These are phyloP conservation scores for Lasioglossum figueresi DNA, from an alignment of 2,888 invertebrate species.

Conservation along the genomic window DNA sequence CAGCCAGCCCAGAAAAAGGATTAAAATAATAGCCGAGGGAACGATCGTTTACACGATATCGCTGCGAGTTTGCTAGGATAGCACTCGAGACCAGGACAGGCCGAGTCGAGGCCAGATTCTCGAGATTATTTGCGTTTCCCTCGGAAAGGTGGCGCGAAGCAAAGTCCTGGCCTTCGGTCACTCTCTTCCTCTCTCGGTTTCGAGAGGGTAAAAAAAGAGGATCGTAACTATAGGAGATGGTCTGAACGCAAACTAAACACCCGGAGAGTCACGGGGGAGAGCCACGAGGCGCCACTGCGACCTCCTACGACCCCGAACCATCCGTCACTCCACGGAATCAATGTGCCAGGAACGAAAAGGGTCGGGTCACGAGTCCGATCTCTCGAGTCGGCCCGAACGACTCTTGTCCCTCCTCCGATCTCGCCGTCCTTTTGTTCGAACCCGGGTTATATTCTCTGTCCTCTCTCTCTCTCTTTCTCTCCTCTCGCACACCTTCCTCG, in stretches of 20 bases:
- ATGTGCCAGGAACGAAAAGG: slow-evolving; percentile 73
- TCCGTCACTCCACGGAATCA: slow-evolving; percentile 76
- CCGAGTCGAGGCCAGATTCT: slow-evolving; percentile 19
- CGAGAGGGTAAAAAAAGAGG: slow-evolving; percentile 35
- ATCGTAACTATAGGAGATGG: slow-evolving; percentile 43
- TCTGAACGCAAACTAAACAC: slow-evolving; percentile 69
- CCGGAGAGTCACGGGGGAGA: slow-evolving; percentile 54
- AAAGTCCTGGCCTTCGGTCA: slow-evolving; percentile 43
- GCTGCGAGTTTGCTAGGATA: slow-evolving; percentile 45
- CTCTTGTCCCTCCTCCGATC: slow-evolving; percentile 43
- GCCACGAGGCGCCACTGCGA: slow-evolving; percentile 73
- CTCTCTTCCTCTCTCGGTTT: slow-evolving; percentile 9
- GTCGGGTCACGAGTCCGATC: slow-evolving; percentile 74
- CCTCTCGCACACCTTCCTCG: neutral
- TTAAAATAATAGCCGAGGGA: slow-evolving; percentile 34
- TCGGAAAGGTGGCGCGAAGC: slow-evolving; percentile 63
- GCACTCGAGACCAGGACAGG: slow-evolving; percentile 55
- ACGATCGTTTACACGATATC: slow-evolving; percentile 44
- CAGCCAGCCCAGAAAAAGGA: neutral
- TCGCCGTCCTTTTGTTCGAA: slow-evolving; percentile 56
- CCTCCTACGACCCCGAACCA: slow-evolving; percentile 72
- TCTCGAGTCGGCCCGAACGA: slow-evolving; percentile 56
- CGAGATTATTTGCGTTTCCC: slow-evolving; percentile 71
- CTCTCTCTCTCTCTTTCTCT: slow-evolving; percentile 2
- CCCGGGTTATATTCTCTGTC: slow-evolving; percentile 34